phyloP scores from a whole-genome alignment of 2,113 vertebrate genomes.

The Dermatemys mawii region DNA sequence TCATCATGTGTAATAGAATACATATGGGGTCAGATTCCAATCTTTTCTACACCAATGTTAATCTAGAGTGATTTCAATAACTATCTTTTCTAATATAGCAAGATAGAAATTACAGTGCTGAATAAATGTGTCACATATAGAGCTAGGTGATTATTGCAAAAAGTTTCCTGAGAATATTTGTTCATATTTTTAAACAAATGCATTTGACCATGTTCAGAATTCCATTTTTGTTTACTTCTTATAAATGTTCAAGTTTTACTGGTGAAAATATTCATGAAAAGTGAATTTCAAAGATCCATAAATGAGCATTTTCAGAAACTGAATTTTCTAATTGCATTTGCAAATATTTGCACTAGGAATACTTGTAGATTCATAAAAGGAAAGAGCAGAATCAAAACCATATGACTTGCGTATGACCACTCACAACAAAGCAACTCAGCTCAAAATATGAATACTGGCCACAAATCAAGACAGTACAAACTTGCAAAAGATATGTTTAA shows the following conservation, averaged over 20 bases:
- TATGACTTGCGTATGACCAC: not conserved
- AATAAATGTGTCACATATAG: not conserved
- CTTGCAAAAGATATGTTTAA: not conserved
- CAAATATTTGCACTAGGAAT: not conserved
- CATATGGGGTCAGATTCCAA: not conserved
- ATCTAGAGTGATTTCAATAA: not conserved
- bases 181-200: not conserved
- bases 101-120: not conserved
- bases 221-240: fast-evolving
- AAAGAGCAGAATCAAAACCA: not conserved
- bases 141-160: fast-evolving
- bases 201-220: not conserved
- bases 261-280: not conserved
- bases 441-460: not conserved
- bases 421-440: not conserved
- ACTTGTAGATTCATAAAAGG: not conserved
- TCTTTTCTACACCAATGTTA: not conserved
- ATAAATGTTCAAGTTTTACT: not conserved
- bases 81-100: not conserved
- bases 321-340: not conserved
- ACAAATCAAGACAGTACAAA: not conserved
- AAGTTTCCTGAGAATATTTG: not conserved
- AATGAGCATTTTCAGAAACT: not conserved
- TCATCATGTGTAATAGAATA: not conserved
- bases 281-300: not conserved